These are phyloP conservation scores for Rhynchophorus ferrugineus DNA, from an alignment of 1,140 invertebrate species.

Conservation along the genomic window DNA sequence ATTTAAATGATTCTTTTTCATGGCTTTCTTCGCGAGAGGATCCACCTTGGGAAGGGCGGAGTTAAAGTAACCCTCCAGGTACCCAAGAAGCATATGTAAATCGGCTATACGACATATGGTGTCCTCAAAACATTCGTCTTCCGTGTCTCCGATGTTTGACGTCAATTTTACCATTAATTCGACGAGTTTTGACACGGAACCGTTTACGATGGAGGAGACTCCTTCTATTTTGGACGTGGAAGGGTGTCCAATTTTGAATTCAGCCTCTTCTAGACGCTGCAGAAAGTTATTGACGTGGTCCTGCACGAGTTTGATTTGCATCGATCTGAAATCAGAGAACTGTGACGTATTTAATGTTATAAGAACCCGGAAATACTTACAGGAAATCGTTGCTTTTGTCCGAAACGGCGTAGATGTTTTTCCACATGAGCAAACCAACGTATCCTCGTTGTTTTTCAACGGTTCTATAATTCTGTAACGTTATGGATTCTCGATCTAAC, in stretches of 20 bases:
- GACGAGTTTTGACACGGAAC: no score
- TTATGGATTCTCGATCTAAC: constrained; percentile 8
- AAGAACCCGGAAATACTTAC: constrained; percentile 20
- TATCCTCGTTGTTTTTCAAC: constrained; percentile 24
- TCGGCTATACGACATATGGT: constrained; percentile 17
- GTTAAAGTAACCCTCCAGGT: constrained; percentile 32
- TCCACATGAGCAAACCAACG: constrained; percentile 32
- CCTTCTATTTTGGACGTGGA: no score
- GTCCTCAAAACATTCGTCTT: not conserved
- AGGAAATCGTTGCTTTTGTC: constrained; percentile 29
- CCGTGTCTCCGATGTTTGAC: no score
- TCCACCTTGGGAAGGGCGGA: constrained; percentile 54
- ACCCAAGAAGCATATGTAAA: constrained; percentile 30
- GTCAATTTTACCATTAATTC: no score
- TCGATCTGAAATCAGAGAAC: no score
- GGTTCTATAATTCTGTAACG: constrained; percentile 30
- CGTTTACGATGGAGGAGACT: no score
- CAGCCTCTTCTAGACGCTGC: no score
- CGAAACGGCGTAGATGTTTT: constrained; percentile 31
- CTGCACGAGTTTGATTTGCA: no score
- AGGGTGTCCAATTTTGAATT: no score
- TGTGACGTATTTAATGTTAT: not conserved
- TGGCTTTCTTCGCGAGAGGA: constrained; percentile 61
- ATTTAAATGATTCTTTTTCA: constrained; percentile 58
- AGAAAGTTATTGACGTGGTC: no score